Base-by-base conservation (phyloP, 2,888 invertebrate genomes). In the Eristalis intricaria region DNA sequence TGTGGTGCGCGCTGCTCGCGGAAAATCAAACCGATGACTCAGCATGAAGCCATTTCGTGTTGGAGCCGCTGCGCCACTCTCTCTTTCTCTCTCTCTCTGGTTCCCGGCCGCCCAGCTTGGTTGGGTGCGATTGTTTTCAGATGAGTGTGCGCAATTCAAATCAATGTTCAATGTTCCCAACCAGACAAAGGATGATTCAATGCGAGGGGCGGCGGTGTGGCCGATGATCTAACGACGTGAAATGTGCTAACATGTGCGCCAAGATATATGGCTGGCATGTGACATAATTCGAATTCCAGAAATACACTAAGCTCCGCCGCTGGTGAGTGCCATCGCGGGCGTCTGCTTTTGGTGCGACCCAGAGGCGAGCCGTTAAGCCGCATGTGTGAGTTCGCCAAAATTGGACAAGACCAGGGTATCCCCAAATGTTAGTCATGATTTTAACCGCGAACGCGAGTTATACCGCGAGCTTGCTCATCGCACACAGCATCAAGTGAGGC, bases 161-260 rank as follows among this genome's bases (percentile, higher is more conserved):
- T 74, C 56, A 66, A n/a, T 40, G 29, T 65, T 82, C 78, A 56
- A 74, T 32, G 26, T 26, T 81, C 50, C 61, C 81, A 43, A 63
- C 86, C 78, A 86, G 86, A 86, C 86, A 86, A 86, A 86, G 70
- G 78, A 86, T 86, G 86, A 86, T 86, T 86, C 86, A 86, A 86
- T 8, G 74, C 50, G 70, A 75, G 66, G 22, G 50, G 60, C 71
- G 63, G 38, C 61, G 32, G 60, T 76, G 38, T 8, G 32, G 32
- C 56, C 8, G 43, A 71, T 65, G 26, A 65, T 71, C 29, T 35
- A 70, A 29, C 43, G 35, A 23, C 40, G 61, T 70, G 68, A 76
- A 70, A 66, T 80, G 40, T 63, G 29, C 63, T 73, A 63, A 66
- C 71, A 85, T 85, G 82, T 85, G 85, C 82, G 81, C 81, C 76